Base-by-base conservation (phyloP, 2,113 vertebrate species). In the Serilophus lunatus region DNA sequence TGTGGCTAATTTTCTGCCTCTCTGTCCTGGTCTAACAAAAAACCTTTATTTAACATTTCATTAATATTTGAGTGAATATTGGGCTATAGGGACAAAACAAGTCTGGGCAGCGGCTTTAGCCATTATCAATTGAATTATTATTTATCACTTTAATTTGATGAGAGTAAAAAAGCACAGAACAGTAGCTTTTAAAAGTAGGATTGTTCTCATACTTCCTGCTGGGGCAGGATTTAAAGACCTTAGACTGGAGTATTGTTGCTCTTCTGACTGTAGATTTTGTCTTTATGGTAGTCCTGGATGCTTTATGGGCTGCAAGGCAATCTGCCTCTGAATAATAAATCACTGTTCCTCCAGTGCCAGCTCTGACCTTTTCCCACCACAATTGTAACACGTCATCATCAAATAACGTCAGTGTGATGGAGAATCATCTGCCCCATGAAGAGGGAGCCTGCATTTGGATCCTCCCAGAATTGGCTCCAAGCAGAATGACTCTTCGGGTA, bases 351-450 rank as follows among this genome's bases (percentile, higher is more conserved):
- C 7, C 72, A 61, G 64, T 14, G 77, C 88, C 86, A 91, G 77
- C 83, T 45, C 74, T 92, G 94, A 94, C 92, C 92, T 96, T 94
- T 90, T 28, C 83, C 79, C 83, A 20, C 87, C 82, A 89, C 53
- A 92, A 82, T 60, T 71, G 77, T 72, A 87, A 25, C 88, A 36
- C 86, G 61, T 71, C 88, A 33, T 36, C 60, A 13, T 40, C 49
- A 89, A 92, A 78, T 24, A 74, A 60, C 12, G 9, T 49, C 22
- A 10, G 1, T 4, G n/a, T 33, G 61, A 26, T 29, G 82, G 80
- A 51, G 72, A 89, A 72, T 91, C 72, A 22, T 7, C 86, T 66
- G 64, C 40, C 47, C 65, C 22, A 12, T 6, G 22, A 79, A 36
- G 38, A 61, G 69, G 28, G n/a, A 53, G 29, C 53, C 88, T 68